phyloP scores from a whole-genome alignment of 2,113 vertebrate species.

The Cariama cristata region DNA sequence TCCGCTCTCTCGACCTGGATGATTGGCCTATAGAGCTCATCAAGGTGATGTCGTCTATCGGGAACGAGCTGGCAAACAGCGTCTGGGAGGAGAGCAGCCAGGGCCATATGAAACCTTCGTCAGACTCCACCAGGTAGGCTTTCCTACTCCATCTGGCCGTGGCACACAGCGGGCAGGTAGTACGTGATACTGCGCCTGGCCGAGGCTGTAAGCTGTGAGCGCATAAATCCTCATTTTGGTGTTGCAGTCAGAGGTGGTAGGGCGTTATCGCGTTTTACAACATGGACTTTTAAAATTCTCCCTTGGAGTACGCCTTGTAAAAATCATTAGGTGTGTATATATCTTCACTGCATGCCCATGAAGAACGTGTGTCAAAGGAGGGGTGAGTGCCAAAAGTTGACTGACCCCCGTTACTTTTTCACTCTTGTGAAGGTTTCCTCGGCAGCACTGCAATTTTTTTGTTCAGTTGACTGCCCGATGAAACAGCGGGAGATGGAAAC shows the following conservation, averaged over 20 bases:
- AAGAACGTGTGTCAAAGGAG: fast-evolving
- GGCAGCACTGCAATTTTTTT: background rate
- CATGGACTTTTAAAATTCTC: background rate
- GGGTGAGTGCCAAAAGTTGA: background rate
- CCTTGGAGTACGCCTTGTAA: background rate
- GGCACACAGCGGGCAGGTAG: fast-evolving
- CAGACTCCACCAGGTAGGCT: conserved; percentile 90
- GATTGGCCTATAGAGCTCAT: conserved; percentile 97
- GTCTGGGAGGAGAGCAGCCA: conserved; percentile 94
- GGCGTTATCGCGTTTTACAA: background rate
- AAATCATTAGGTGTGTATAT: fast-evolving
- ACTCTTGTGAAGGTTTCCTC: background rate
- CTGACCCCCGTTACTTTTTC: background rate
- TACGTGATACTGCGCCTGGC: fast-evolving
- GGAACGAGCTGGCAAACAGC: conserved; percentile 94
- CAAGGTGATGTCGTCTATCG: conserved; percentile 94
- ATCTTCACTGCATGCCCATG: background rate
- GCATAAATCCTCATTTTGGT: background rate
- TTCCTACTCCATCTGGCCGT: fast-evolving
- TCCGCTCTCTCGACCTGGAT: conserved; percentile 95
- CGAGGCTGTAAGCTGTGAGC: background rate
- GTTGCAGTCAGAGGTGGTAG: background rate
- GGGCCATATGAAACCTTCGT: conserved; percentile 87
- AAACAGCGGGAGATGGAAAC: background rate
- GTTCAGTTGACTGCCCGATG: background rate